Percentiles rank a stretch among this genome's conserved stretches.
These are phyloP conservation scores for Morus bassanus DNA, from an alignment of 2,797 vertebrate genomes.

Conservation along the genomic window DNA sequence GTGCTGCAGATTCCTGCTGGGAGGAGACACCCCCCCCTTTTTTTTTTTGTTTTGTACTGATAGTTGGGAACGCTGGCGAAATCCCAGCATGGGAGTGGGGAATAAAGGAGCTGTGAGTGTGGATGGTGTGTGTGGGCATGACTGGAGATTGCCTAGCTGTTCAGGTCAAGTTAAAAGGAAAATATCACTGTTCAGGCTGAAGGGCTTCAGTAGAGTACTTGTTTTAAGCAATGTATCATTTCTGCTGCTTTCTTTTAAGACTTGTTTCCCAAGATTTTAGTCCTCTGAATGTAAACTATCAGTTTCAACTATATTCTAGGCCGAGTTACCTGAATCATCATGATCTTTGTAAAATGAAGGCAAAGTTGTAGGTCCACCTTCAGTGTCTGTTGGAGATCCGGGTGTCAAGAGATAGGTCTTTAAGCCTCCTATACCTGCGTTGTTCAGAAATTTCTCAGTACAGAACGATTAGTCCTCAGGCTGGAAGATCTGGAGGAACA, in stretches of 20 bases:
- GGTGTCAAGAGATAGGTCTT: background rate
- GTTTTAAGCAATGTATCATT: background rate
- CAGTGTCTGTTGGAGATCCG: background rate
- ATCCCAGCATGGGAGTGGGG: background rate
- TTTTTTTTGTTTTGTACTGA: background rate
- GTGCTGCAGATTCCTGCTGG: background rate
- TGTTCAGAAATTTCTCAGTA: background rate
- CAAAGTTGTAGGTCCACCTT: background rate
- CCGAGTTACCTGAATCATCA: background rate
- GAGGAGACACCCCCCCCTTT: background rate
- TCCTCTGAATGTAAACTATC: background rate
- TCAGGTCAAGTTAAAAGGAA: background rate
- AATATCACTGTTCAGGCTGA: background rate
- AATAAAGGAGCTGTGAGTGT: background rate
- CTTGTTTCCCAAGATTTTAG: background rate
- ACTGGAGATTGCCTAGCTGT: background rate
- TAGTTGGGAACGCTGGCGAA: accelerated
- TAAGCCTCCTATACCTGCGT: background rate
- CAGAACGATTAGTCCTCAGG: background rate
- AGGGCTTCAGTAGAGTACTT: background rate
- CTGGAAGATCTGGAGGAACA: slow-evolving; percentile 1
- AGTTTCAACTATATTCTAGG: accelerated
- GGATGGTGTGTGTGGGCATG: accelerated
- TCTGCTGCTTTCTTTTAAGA: background rate
- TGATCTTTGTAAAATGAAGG: background rate